Evolutionary conservation across 2,888 invertebrate genomes (phyloP), one percentile per base, ranked within the genome.

Genomic region (Leptarthrus brevirostris): DNA sequence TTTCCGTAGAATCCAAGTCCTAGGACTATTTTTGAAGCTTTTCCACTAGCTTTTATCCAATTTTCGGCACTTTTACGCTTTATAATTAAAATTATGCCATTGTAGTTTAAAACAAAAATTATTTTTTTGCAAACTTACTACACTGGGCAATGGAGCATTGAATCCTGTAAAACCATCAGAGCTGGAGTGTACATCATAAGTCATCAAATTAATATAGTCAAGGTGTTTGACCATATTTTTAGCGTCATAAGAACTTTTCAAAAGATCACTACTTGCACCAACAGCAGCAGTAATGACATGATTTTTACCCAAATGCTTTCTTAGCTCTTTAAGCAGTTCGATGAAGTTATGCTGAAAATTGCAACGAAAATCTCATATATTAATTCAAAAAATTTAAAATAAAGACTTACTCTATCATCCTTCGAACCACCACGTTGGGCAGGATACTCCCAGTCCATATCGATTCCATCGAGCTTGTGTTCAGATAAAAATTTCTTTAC

Each of bases 391-490:
- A n/a, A n/a, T n/a, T 30, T 8, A 30, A 30, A 30, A 3, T 30
- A 20, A 10, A 78, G 74, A 73, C 26, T 12, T 36, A 61, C 61
- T 18, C 34, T 61, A 70, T 87, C 87, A 0, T 73, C 74, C 0
- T 78, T 66, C 0, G 71, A 75, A 22, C 86, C 87, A 34, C 86
- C 87, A 69, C 87, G 80, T 79, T 87, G 86, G 12, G 81, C 85
- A 0, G 89, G 89, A 78, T 89, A 89, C 77, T 89, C 88, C 90
- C 90, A 90, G 79, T 90, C 89, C n/a, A 90, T 76, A 80, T 90
- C 90, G 24, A 90, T 85, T 3, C 90, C 90, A 78, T 90, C 89
- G 77, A 90, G 90, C 0, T 82, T 82, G 78, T 89, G 83, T 18
- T 82, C 81, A 6, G 4, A 6, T 0, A 89, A 78, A 77, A 89